A percentile compares a stretch with the other conserved stretches of the same genome.
Evolutionary conservation across 2,113 vertebrate species (phyloP).

Genomic region (Pituophis catenifer): DNA sequence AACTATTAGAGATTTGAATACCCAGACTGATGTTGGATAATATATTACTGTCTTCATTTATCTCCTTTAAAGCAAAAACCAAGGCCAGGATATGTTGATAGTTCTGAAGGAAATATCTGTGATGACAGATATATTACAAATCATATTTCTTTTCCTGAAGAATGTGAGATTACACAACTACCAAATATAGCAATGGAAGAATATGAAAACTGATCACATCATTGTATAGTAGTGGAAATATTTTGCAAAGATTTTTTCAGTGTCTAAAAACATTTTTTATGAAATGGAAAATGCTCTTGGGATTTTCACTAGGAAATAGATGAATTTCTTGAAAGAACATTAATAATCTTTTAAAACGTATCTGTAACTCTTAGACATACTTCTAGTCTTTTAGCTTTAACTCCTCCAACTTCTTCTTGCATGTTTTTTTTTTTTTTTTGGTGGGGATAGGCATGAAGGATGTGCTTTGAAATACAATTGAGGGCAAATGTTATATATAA

Average conservation of each 20-base stretch:
- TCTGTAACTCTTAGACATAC: too few species aligned
- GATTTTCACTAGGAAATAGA: neutral
- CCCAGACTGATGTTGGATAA: neutral
- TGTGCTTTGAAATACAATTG: too few species aligned
- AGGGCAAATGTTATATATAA: too few species aligned
- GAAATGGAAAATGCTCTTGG: too few species aligned
- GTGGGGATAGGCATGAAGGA: too few species aligned
- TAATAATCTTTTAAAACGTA: neutral
- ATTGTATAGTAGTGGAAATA: too few species aligned
- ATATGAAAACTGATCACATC: neutral
- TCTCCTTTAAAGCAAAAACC: neutral
- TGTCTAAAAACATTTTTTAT: too few species aligned
- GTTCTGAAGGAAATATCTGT: neutral
- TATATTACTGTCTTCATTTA: neutral
- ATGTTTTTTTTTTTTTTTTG: too few species aligned
- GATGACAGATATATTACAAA: neutral
- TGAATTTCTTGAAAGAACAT: neutral
- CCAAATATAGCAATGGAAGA: neutral
- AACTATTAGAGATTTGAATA: neutral
- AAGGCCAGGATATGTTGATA: conserved; percentile 1
- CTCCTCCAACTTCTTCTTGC: too few species aligned
- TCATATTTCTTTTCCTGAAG: neutral
- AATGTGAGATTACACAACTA: neutral
- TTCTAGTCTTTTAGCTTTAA: too few species aligned
- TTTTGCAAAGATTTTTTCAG: too few species aligned